Percentiles rank a stretch among this genome's conserved stretches.
These are phyloP conservation scores for Bradypodion ventrale DNA, from an alignment of 2,797 vertebrate genomes.

Conservation along the genomic window DNA sequence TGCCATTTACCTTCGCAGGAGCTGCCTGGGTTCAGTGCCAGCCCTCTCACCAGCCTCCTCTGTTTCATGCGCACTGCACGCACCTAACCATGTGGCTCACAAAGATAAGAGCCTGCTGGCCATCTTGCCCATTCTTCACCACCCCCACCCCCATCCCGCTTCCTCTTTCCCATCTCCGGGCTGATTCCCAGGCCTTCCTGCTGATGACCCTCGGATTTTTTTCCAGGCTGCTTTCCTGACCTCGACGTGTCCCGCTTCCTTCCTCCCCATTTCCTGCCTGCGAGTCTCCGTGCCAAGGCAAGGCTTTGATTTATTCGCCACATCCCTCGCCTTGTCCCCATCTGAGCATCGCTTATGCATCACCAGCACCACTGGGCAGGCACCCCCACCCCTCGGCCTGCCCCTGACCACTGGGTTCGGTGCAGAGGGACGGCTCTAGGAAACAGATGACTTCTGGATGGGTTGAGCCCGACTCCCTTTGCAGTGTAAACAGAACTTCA, in stretches of 20 bases:
- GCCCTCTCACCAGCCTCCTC: not conserved
- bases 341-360: not conserved
- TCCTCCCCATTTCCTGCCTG: constrained; percentile 32
- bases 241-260: constrained; percentile 3
- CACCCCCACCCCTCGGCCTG: not conserved
- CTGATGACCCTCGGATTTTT: constrained; percentile 12
- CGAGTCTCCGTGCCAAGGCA: not conserved
- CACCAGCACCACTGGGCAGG: not conserved
- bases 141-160: too few species aligned
- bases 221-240: constrained; percentile 32
- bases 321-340: not conserved
- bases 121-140: not conserved
- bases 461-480: not conserved
- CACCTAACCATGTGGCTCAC: not conserved
- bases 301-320: not conserved
- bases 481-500: not conserved
- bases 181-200: constrained; percentile 34
- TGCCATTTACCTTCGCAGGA: not conserved
- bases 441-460: too few species aligned
- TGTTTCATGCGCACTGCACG: not conserved
- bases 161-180: not conserved
- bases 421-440: not conserved
- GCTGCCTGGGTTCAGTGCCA: not conserved
- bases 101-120: constrained; percentile 1
- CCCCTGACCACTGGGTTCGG: too few species aligned